Percentiles rank a stretch among this genome's conserved stretches.
These are phyloP conservation scores for Sminthurides aquaticus DNA, from an alignment of 2,888 invertebrate species.

Conservation along the genomic window DNA sequence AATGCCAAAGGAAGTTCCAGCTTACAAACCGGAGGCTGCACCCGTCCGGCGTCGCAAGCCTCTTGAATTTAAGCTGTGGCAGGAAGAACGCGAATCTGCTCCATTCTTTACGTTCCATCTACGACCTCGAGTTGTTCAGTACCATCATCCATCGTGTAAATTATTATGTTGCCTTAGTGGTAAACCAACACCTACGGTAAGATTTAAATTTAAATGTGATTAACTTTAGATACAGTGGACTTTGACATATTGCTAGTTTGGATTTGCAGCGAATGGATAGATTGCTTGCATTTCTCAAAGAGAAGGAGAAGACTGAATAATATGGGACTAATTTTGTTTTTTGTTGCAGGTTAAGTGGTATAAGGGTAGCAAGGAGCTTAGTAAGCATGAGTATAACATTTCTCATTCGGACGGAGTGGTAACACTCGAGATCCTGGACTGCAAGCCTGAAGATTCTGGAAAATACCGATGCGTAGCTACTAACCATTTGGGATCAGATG, in stretches of 20 bases:
- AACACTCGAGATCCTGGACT: slow-evolving; percentile 91
- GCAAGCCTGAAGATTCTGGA: slow-evolving; percentile 89
- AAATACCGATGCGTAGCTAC: slow-evolving; percentile 90
- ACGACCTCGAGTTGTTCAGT: slow-evolving; percentile 96
- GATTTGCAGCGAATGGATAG: too few relatives aligned
- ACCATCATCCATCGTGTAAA: slow-evolving; percentile 85
- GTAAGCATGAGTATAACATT: slow-evolving; percentile 84
- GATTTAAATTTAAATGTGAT: slow-evolving; percentile 17
- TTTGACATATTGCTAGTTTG: too few relatives aligned
- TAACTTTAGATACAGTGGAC: too few relatives aligned
- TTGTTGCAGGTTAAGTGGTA: slow-evolving; percentile 53
- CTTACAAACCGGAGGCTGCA: slow-evolving; percentile 60
- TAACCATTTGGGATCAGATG: slow-evolving; percentile 88
- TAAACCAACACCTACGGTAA: slow-evolving; percentile 84
- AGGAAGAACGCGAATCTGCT: slow-evolving; percentile 84
- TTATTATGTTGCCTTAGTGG: slow-evolving; percentile 93
- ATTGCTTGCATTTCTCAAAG: too few relatives aligned
- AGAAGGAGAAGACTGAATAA: too few relatives aligned
- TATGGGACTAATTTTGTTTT: too few relatives aligned
- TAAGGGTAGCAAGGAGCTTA: slow-evolving; percentile 87
- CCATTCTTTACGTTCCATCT: slow-evolving; percentile 97
- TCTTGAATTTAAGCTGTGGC: slow-evolving; percentile 79
- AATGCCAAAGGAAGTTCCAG: slow-evolving; percentile 63
- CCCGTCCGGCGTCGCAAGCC: slow-evolving; percentile 72
- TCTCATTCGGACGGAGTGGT: slow-evolving; percentile 89